Base-by-base conservation (phyloP, 2,797 vertebrate species). In the Sitta carolinensis region DNA sequence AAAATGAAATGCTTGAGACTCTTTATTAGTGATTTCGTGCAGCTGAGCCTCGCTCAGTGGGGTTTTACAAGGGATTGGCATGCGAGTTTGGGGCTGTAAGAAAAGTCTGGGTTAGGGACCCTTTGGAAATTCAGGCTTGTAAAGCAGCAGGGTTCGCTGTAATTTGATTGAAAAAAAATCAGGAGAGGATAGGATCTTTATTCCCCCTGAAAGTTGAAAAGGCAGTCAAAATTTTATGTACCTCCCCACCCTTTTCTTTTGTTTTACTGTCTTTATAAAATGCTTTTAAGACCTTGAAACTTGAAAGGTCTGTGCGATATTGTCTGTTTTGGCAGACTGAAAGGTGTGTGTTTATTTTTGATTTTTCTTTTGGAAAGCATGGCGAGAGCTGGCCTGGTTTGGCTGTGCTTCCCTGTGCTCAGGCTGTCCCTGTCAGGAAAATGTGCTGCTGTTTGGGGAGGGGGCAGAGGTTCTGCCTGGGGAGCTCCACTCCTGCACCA, bases 1-100 rank as follows among this genome's bases (percentile, higher is more conserved):
- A 97, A 98, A 97, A 96, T 94, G 94, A 92, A 97, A 97, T 96
- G 97, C 96, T 97, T 87, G 97, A 97, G 97, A 97, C 95, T 93
- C 97, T 97, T 98, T 97, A 98, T 98, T 97, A 97, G 97, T 87
- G 91, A 75, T 85, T 96, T 92, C 78, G 96, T 97, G 97, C 98
- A 98, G 98, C 98, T 98, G 98, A 97, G 98, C 88, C 98, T 97
- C 96, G n/a, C 96, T 98, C 97, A 94, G 96, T 96, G 94, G 95
- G 95, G 95, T 97, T 95, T 97, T 96, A 97, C 96, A 95, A 94
- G 96, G 95, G 87, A 64, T 90, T 93, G 86, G 88, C 82, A 26
- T 97, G 97, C 94, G 94, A 97, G 50, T 90, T 72, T 90, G 87
- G 84, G 95, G 93, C 91, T 83, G 96, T 96, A 97, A 97, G 97